These are phyloP conservation scores for Bettongia penicillata DNA, from an alignment of 2,113 vertebrate species.

Conservation along the genomic window DNA sequence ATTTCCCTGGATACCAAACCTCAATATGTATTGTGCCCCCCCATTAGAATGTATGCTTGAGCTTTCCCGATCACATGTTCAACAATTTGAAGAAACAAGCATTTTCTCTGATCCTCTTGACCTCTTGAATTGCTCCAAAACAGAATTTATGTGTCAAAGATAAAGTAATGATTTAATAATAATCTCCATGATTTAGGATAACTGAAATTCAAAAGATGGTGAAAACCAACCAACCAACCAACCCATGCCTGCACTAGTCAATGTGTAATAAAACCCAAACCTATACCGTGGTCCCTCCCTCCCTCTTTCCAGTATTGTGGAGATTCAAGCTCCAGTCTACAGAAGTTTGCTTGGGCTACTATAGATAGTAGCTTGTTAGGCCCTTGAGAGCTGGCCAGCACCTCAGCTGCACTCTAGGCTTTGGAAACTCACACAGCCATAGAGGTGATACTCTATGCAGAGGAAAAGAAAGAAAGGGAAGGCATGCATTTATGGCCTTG, in stretches of 20 bases:
- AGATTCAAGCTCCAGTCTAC: not conserved
- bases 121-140: not conserved
- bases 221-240: not conserved
- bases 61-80: not conserved
- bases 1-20: not conserved
- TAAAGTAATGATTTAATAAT: not conserved
- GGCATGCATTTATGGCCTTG: no score
- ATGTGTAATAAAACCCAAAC: not conserved
- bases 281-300: not conserved
- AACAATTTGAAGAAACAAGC: not conserved
- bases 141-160: conserved; percentile 10
- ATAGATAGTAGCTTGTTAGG: not conserved
- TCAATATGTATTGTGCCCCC: not conserved
- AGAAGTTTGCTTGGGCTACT: not conserved
- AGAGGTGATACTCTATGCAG: no score
- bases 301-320: not conserved
- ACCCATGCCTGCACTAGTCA: not conserved
- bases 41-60: not conserved
- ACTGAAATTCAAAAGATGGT: no score
- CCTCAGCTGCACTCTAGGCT: not conserved
- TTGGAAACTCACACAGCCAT: no score
- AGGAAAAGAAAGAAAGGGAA: no score
- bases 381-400: not conserved
- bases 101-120: not conserved
- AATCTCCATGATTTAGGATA: not conserved